Evolutionary conservation across 2,797 vertebrate species (phyloP).

Genomic region (Sparidentex hasta): DNA sequence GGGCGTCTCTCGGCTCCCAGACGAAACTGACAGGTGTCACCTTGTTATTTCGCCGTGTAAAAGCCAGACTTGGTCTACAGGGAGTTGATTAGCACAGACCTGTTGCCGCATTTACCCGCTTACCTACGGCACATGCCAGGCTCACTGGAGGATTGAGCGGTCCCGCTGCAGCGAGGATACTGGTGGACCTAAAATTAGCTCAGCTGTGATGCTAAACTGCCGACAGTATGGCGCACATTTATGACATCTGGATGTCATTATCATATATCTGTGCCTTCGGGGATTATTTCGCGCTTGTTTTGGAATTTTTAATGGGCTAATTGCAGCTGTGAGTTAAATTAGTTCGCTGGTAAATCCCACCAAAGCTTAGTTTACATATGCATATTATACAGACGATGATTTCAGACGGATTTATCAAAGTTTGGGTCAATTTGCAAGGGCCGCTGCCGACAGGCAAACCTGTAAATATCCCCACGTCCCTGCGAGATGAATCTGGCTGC

Average conservation of each 20-base stretch:
- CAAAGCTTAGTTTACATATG: not conserved
- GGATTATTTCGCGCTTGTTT: slow-evolving; percentile 14
- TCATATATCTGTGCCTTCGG: slow-evolving; percentile 31
- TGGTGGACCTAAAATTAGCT: slow-evolving; percentile 70
- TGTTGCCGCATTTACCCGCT: slow-evolving; percentile 68
- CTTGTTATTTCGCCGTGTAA: slow-evolving; percentile 70
- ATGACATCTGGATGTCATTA: slow-evolving; percentile 52
- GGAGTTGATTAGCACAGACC: slow-evolving; percentile 76
- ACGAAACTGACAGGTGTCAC: slow-evolving; percentile 76
- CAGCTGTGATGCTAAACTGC: slow-evolving; percentile 39
- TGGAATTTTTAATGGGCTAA: slow-evolving; percentile 21
- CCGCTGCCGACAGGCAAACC: not conserved
- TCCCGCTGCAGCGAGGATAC: slow-evolving; percentile 46
- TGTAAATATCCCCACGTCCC: not conserved
- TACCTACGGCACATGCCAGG: slow-evolving; percentile 56
- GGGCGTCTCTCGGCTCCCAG: slow-evolving; percentile 42
- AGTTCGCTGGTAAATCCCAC: not conserved
- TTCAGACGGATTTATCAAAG: slow-evolving; percentile 5
- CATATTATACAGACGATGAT: not conserved
- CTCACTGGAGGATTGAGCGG: slow-evolving; percentile 55
- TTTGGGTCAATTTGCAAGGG: not conserved
- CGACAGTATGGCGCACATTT: slow-evolving; percentile 45
- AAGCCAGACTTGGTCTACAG: slow-evolving; percentile 45
- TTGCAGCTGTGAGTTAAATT: slow-evolving; percentile 31
- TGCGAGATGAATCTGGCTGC: not conserved